These are phyloP conservation scores for Xiphophorus hellerii DNA, from an alignment of 2,113 vertebrate genomes.

Conservation along the genomic window DNA sequence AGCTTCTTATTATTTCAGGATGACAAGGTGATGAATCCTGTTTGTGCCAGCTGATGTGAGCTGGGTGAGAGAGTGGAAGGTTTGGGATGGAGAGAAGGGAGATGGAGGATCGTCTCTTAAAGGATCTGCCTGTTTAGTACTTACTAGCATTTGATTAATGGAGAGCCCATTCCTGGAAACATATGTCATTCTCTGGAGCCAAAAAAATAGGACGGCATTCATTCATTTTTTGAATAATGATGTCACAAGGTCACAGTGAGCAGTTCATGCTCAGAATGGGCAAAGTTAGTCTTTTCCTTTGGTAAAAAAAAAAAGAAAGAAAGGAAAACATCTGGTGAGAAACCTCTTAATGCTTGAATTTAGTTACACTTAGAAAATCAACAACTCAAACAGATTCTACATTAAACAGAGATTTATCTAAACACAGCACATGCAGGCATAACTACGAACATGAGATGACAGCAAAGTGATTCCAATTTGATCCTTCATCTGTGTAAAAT, in stretches of 20 bases:
- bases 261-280: conserved; percentile 62
- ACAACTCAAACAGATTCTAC: no score
- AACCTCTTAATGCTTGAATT: neutral
- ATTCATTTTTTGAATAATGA: conserved; percentile 77
- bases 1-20: conserved; percentile 53
- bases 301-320: conserved; percentile 37
- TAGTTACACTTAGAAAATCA: no score
- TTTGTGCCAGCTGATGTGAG: conserved; percentile 72
- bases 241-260: conserved; percentile 81
- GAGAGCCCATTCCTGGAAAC: conserved; percentile 75
- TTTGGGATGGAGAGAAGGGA: neutral
- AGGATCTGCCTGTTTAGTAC: conserved; percentile 83
- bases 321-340: neutral
- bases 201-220: conserved; percentile 65
- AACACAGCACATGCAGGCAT: neutral
- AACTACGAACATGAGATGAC: no score
- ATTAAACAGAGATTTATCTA: neutral
- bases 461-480: neutral
- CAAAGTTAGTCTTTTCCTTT: conserved; percentile 44
- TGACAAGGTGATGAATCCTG: conserved; percentile 82
- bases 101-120: neutral
- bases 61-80: conserved; percentile 18
- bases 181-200: conserved; percentile 79
- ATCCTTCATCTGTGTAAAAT: neutral
- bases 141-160: conserved; percentile 89